These are phyloP conservation scores for Hipposideros larvatus DNA, from an alignment of 2,797 vertebrate genomes.

Conservation along the genomic window DNA sequence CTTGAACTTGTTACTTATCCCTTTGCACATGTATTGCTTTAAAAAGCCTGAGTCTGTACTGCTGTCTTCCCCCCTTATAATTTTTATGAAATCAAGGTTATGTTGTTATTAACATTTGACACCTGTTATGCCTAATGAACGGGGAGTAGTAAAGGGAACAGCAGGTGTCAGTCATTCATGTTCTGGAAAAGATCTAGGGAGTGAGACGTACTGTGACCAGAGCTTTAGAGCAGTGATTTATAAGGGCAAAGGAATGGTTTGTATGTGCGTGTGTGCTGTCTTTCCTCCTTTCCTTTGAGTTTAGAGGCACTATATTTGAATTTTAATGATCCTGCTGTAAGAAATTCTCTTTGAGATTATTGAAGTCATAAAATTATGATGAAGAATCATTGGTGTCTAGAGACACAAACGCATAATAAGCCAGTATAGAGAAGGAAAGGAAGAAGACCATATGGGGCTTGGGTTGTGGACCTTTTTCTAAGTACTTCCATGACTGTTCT, in stretches of 20 bases:
- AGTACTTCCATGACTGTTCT: background rate
- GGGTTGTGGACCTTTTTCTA: background rate
- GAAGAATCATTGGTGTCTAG: background rate
- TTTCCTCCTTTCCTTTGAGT: background rate
- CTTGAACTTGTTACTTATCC: background rate
- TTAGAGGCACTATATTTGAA: background rate
- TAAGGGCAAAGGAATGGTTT: background rate
- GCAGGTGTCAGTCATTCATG: background rate
- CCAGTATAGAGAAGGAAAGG: background rate
- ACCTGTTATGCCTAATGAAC: background rate
- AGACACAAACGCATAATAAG: background rate
- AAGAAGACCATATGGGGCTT: background rate
- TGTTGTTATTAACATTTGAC: constrained; percentile 47
- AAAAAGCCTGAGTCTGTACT: constrained; percentile 24
- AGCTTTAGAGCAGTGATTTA: background rate
- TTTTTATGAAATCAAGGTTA: constrained; percentile 55
- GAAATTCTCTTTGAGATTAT: constrained; percentile 50
- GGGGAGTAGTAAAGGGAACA: background rate
- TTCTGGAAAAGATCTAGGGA: background rate
- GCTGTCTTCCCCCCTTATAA: background rate
- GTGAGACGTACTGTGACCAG: background rate
- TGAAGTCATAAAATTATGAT: constrained; percentile 39
- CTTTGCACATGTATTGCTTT: constrained; percentile 5
- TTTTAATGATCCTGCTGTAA: constrained; percentile 47
- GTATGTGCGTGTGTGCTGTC: background rate